Percentiles rank a stretch among this genome's conserved stretches.
Conservation (phyloP, 2,888 invertebrate species). For the Entomobrya proxima region DNA sequence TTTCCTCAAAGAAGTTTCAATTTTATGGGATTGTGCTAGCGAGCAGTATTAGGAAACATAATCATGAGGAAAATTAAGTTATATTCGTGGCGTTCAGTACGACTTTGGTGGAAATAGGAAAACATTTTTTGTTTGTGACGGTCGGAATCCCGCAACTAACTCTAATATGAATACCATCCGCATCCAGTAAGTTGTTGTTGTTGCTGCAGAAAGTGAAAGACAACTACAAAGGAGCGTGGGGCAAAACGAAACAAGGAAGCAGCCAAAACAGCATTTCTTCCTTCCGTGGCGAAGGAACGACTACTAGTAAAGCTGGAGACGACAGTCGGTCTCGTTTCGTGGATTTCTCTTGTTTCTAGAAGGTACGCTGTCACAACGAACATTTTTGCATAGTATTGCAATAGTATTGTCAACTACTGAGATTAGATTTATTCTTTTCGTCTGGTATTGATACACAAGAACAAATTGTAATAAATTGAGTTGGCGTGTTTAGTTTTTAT, state of each 20-base stretch:
- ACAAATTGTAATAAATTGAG: too few relatives aligned
- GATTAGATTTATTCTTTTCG: too few relatives aligned
- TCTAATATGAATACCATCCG: too few relatives aligned
- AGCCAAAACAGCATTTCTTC: not conserved
- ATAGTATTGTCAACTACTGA: not conserved
- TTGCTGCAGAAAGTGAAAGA: conserved; percentile 3
- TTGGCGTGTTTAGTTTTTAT: too few relatives aligned
- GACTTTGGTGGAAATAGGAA: not conserved
- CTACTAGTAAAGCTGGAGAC: conserved; percentile 55
- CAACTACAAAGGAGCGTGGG: not conserved
- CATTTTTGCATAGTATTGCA: not conserved
- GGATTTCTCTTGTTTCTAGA: conserved; percentile 25
- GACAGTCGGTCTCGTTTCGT: conserved; percentile 16
- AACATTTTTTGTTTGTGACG: not conserved
- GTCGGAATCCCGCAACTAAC: too few relatives aligned
- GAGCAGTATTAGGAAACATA: too few relatives aligned
- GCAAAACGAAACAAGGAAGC: conserved; percentile 25
- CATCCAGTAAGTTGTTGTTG: not conserved
- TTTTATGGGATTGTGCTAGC: not conserved
- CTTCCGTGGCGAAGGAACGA: conserved; percentile 51
- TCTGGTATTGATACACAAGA: too few relatives aligned
- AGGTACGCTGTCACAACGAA: conserved; percentile 15
- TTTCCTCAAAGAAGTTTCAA: not conserved
- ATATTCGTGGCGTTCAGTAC: not conserved
- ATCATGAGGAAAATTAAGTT: not conserved